Base-by-base conservation (phyloP, 2,113 vertebrate species). In the Dolichallabes microphthalmus region DNA sequence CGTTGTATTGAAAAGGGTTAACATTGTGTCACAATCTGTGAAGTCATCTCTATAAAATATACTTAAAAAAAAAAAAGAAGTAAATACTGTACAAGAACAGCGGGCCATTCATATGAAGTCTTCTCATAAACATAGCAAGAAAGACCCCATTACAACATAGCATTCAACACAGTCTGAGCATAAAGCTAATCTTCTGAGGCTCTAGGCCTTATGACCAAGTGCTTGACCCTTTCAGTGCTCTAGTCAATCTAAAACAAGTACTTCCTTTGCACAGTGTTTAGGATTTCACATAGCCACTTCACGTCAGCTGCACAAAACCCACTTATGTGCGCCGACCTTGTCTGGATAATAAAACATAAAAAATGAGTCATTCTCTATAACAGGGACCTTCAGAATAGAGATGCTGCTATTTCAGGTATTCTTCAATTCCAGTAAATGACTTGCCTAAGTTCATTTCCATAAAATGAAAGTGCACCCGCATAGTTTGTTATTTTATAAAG, bases 141-240 rank as follows among this genome's bases (percentile, higher is more conserved):
- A 53, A 2, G 45, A 75, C 45, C 22, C 25, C 73, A 75, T 52
- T 75, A 74, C n/a, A 75, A 52, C 22, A 75, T 75, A 75, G 2
- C 73, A 53, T 75, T 27, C 22, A 75, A 75, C 73, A 75, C 45
- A n/a, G 45, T 74, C 39, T 74, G 22, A 52, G 39, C 71, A 74
- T 75, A 52, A 75, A 74, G 11, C 20, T 25, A 50, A n/a, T 52
- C 61, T 39, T 63, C 11, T 71, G 30, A 66, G 25, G 12, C 58
- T 39, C 39, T 57, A 64, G 86, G 82, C 77, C 83, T 88, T 88
- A 83, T 2, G 86, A 89, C 90, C 90, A 89, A 83, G 68, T 79
- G 92, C 82, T 90, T 90, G 73, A 53, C 55, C 9, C 86, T 88
- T 83, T 83, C 88, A 92, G 92, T 93, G 88, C 90, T 85, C 85